A percentile compares a stretch with the other conserved stretches of the same genome.
Evolutionary conservation across 1,140 invertebrate species (phyloP).

Genomic region (Brachionus asplanchnoidis): DNA sequence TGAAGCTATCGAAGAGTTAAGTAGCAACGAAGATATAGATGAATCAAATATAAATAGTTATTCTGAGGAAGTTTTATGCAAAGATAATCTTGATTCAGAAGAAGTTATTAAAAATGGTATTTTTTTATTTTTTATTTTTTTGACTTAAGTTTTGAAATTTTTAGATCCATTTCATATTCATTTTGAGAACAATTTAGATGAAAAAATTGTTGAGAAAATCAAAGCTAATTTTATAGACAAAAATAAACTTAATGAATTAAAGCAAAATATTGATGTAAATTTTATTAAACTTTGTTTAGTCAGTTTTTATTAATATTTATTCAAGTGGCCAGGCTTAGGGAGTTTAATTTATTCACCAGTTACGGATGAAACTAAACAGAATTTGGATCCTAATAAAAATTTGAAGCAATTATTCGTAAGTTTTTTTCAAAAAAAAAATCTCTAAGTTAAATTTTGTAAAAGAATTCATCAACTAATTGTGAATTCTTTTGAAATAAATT

Average conservation of each 20-base stretch:
- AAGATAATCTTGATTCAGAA: constrained; percentile 23
- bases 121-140: background rate
- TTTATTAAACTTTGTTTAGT: background rate
- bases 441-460: too few relatives aligned
- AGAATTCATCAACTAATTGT: too few relatives aligned
- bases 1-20: background rate
- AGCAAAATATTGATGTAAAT: background rate
- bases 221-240: background rate
- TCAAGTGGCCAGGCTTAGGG: background rate
- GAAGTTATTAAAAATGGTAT: background rate
- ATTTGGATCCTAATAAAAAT: background rate
- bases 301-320: background rate
- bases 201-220: background rate
- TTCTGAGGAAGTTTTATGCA: constrained; percentile 17
- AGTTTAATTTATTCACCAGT: background rate
- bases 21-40: background rate
- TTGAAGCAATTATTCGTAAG: background rate
- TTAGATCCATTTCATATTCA: constrained; percentile 41
- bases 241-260: background rate
- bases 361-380: background rate
- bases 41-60: background rate
- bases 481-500: too few relatives aligned
- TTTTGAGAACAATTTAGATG: constrained; percentile 4
- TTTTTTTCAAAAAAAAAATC: background rate
- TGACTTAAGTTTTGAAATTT: background rate